Evolutionary conservation across 2,888 invertebrate genomes (phyloP).

Genomic region (Himalopsyche japonica): DNA sequence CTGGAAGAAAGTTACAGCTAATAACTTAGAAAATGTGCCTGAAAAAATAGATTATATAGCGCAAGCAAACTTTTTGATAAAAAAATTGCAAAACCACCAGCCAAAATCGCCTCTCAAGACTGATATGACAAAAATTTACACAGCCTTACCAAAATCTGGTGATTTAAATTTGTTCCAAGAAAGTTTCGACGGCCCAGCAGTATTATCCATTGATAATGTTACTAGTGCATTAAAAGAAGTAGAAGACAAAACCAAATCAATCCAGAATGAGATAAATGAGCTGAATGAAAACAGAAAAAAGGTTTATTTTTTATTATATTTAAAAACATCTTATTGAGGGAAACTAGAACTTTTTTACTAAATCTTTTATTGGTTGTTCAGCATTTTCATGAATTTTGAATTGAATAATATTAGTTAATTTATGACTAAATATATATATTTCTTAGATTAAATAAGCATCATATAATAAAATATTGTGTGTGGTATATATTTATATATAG

Average conservation of each 20-base stretch:
- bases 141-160: neutral
- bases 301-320: neutral
- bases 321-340: no score
- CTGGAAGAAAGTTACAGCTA: slow-evolving; percentile 42
- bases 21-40: neutral
- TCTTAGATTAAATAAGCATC: no score
- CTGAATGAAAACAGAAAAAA: neutral
- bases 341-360: no score
- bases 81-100: slow-evolving; percentile 16
- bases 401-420: no score
- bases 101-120: neutral
- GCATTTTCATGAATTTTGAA: no score
- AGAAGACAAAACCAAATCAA: slow-evolving; percentile 14
- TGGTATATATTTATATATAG: no score
- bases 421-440: no score
- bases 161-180: slow-evolving; percentile 8
- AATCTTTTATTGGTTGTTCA: no score
- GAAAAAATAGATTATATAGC: slow-evolving; percentile 1
- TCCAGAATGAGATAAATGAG: neutral
- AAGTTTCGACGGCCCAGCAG: neutral
- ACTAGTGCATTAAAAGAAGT: neutral
- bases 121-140: neutral
- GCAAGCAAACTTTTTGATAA: slow-evolving; percentile 33
- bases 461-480: no score
- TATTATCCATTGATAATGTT: slow-evolving; percentile 14